Evolutionary conservation across 1,140 invertebrate species (phyloP).

Genomic region (Acromyrmex heyeri): DNA sequence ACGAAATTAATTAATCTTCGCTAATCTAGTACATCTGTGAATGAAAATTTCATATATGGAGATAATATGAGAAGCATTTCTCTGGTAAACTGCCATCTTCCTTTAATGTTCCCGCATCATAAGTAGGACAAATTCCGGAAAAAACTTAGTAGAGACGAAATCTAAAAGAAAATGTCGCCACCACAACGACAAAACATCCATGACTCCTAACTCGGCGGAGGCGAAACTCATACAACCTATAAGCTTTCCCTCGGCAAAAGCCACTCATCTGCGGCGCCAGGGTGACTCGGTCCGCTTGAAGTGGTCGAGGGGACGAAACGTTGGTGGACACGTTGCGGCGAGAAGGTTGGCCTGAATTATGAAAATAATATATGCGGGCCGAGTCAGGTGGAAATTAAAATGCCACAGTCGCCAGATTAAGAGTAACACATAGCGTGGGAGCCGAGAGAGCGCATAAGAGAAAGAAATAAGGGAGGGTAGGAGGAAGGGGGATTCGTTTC

Average conservation of each 20-base stretch:
- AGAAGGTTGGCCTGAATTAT: slow-evolving; percentile 65
- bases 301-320: slow-evolving; percentile 34
- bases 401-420: slow-evolving; percentile 74
- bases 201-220: not conserved
- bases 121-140: not conserved
- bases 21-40: not conserved
- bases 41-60: not conserved
- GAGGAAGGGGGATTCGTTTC: slow-evolving; percentile 15
- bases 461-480: slow-evolving; percentile 14
- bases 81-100: not conserved
- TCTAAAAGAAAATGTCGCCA: slow-evolving; percentile 35
- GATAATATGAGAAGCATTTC: not conserved
- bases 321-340: slow-evolving; percentile 32
- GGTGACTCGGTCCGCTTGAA: slow-evolving; percentile 47
- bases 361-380: slow-evolving; percentile 74
- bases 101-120: not conserved
- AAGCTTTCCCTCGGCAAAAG: slow-evolving; percentile 21
- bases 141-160: not conserved
- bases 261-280: slow-evolving; percentile 55
- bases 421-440: slow-evolving; percentile 78
- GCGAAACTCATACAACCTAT: slow-evolving; percentile 40
- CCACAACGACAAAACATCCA: slow-evolving; percentile 8
- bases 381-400: slow-evolving; percentile 76
- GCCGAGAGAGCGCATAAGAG: slow-evolving; percentile 36
- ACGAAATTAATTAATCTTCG: not conserved